These are phyloP conservation scores for Aythya baeri DNA, from an alignment of 2,113 vertebrate species.

Conservation along the genomic window DNA sequence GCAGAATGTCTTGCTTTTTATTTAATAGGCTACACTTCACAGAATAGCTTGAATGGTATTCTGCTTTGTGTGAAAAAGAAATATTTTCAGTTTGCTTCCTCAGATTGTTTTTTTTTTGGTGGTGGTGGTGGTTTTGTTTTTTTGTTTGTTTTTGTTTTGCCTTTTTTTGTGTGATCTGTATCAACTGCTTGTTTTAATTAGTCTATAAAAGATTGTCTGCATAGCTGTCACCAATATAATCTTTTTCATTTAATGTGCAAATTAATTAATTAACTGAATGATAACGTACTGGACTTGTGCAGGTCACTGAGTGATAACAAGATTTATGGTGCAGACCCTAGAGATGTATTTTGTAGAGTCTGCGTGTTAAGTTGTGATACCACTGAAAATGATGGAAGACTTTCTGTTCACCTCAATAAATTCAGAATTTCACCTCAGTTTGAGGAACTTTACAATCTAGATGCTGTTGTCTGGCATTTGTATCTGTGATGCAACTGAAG, in stretches of 20 bases:
- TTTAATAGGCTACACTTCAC: neutral
- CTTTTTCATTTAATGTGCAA: neutral
- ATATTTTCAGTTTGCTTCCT: neutral
- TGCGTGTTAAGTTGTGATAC: neutral
- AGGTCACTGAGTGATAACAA: neutral
- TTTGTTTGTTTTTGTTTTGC: no score
- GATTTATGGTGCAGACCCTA: neutral
- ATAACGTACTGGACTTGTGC: neutral
- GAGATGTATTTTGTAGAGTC: neutral
- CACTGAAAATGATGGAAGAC: neutral
- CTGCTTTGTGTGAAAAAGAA: neutral
- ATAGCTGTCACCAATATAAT: neutral
- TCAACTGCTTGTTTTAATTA: neutral
- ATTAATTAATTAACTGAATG: neutral
- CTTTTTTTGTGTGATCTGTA: neutral
- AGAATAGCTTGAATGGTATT: neutral
- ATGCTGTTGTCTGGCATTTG: neutral
- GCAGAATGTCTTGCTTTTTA: neutral
- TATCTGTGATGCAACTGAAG: neutral
- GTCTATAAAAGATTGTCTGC: neutral
- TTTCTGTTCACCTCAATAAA: neutral
- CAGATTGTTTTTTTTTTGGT: neutral
- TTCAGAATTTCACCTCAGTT: neutral
- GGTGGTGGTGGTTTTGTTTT: accelerated
- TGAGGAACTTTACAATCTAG: neutral